Conservation (phyloP, 1,140 invertebrate genomes). For the Nasonia vitripennis region DNA sequence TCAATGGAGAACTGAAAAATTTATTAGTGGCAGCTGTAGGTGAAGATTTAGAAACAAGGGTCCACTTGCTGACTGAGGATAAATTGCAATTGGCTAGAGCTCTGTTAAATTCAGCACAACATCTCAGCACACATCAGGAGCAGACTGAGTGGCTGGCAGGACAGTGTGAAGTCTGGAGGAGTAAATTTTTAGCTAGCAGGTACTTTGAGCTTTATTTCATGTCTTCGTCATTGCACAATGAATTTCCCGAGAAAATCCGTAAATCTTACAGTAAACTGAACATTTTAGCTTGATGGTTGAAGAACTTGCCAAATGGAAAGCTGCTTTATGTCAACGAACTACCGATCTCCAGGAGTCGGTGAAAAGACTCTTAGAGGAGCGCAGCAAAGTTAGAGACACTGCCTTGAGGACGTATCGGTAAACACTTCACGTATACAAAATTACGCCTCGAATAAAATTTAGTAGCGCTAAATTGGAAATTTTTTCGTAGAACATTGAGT, state of each 20-base stretch:
- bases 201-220: conserved; percentile 62
- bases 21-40: conserved; percentile 94
- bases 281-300: conserved; percentile 88
- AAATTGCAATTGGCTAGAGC: conserved; percentile 91
- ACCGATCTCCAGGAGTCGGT: conserved; percentile 85
- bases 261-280: conserved; percentile 51
- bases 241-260: not conserved
- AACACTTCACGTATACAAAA: not conserved
- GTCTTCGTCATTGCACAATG: too few relatives aligned
- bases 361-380: conserved; percentile 85
- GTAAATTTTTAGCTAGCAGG: conserved; percentile 95
- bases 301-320: conserved; percentile 90
- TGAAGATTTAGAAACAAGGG: conserved; percentile 91
- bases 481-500: conserved; percentile 64
- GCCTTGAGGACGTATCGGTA: conserved; percentile 81
- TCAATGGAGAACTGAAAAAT: conserved; percentile 94
- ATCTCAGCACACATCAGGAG: conserved; percentile 90
- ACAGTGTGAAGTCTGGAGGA: conserved; percentile 96
- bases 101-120: conserved; percentile 88
- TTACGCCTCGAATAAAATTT: not conserved
- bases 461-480: not conserved
- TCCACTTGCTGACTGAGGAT: conserved; percentile 92
- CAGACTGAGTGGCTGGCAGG: conserved; percentile 94
- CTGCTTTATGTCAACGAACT: conserved; percentile 84
- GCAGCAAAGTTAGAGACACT: conserved; percentile 81